phyloP scores from a whole-genome alignment of 2,113 vertebrate species.

The Ameiurus melas region DNA sequence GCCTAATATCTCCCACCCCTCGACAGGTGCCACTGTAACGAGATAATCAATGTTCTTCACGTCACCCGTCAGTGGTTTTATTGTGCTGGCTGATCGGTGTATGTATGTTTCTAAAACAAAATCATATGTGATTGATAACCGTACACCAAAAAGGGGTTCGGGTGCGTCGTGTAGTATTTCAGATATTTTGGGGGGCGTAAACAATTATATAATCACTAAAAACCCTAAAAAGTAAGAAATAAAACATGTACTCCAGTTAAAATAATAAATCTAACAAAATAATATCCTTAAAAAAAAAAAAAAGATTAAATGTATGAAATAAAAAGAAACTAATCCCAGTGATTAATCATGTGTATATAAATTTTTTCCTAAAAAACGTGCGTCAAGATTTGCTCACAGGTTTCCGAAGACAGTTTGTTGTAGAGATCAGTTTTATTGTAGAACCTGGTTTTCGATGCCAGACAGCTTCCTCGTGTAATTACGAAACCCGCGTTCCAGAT shows the following conservation, averaged over 20 bases:
- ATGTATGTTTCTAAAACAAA: background rate
- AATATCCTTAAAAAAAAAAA: background rate
- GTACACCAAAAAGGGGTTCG: background rate
- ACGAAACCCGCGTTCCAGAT: background rate
- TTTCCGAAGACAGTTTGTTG: background rate
- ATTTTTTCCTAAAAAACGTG: background rate
- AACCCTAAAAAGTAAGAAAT: background rate
- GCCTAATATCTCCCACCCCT: too few species aligned
- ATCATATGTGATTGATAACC: too few species aligned
- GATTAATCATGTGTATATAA: background rate
- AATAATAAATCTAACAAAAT: background rate
- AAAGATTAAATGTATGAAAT: background rate
- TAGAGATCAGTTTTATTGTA: background rate
- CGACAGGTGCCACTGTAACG: too few species aligned
- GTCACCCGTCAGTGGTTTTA: too few species aligned
- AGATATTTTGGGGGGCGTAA: background rate
- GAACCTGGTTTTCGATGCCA: background rate
- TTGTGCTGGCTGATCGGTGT: too few species aligned
- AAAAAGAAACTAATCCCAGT: background rate
- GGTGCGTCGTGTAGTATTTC: background rate
- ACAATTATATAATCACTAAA: background rate
- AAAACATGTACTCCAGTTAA: background rate
- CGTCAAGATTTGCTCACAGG: background rate
- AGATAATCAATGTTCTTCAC: too few species aligned
- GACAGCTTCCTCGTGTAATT: background rate